These are phyloP conservation scores for Leucophenga maculata DNA, from an alignment of 2,888 invertebrate species.

Conservation along the genomic window DNA sequence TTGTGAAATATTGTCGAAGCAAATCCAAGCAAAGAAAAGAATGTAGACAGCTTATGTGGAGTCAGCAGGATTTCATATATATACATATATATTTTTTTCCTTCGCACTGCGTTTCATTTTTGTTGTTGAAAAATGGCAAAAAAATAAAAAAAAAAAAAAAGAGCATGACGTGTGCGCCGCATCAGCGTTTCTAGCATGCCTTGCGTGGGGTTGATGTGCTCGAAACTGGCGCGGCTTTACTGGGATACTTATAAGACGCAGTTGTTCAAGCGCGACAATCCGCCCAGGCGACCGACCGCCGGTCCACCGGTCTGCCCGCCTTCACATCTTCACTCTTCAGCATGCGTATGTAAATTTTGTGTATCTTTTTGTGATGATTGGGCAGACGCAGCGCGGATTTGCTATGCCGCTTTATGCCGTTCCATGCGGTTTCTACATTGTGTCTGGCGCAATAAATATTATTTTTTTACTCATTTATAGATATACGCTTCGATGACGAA, in stretches of 20 bases:
- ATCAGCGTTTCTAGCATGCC: constrained; percentile 41
- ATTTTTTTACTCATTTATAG: constrained; percentile 24
- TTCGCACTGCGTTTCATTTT: constrained; percentile 1
- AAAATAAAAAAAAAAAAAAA: too few species aligned
- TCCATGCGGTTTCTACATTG: too few species aligned
- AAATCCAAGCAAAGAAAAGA: background rate
- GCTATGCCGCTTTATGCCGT: too few species aligned
- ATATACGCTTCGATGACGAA: constrained; percentile 36
- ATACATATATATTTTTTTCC: background rate
- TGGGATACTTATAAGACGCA: constrained; percentile 19
- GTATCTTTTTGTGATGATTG: background rate
- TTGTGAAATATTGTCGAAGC: background rate
- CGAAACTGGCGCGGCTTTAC: background rate
- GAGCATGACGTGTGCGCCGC: constrained; percentile 42
- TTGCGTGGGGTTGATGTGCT: constrained; percentile 7
- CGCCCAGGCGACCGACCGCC: constrained; percentile 8
- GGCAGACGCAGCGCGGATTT: background rate
- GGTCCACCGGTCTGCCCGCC: background rate
- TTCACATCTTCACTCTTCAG: constrained; percentile 10
- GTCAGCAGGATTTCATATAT: constrained; percentile 22
- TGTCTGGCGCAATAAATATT: constrained; percentile 15
- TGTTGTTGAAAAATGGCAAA: too few species aligned
- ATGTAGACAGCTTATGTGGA: background rate
- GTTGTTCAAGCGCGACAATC: constrained; percentile 36
- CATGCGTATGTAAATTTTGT: constrained; percentile 18